Base-by-base conservation (phyloP, 2,888 invertebrate species). In the Tachina lurida region DNA sequence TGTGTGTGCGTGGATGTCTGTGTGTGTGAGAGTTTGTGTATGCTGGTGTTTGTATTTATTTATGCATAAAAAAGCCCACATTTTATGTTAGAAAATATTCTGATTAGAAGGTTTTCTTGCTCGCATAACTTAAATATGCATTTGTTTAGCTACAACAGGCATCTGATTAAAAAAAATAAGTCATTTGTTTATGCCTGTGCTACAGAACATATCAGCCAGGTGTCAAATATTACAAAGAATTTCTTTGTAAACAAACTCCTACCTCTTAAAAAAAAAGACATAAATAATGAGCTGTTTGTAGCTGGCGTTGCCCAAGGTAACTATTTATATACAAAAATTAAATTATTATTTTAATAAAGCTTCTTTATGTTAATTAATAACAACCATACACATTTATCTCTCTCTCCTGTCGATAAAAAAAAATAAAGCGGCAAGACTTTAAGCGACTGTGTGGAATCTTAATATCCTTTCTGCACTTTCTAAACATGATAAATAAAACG, bases 1-100 rank as follows among this genome's bases (percentile, higher is more conserved):
- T 19, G 15, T 41, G 13, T 1, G 10, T 10, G 3, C 47, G 10
- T 67, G 19, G 13, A 13, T 22, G 39, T 43, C 39, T 19, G 10
- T 10, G 31, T 60, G 2, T 60, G 10, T 31, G 31, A n/a, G n/a
- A n/a, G n/a, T n/a, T n/a, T n/a, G 19, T 68, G 22, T 52, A 8
- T 67, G 68, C 13, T 10, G 3, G 31, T 31, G 31, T 31, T 2
- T 31, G 41, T 39, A 63, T 62, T 49, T 49, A 31, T 45, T 56
- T 31, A n/a, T 54, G 43, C 43, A 56, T 47, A 65, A 76, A 76
- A 22, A 47, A 56, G 49, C 41, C 62, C 43, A 56, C 7, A 47
- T 78, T 22, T 49, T 52, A 62, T 78, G 47, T 43, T 70, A 62
- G 15, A 15, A 39, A 60, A 77, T 49, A 49, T 71, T 63, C 60